These are phyloP conservation scores for Xanthia icteritia DNA, from an alignment of 2,888 invertebrate species.

Conservation along the genomic window DNA sequence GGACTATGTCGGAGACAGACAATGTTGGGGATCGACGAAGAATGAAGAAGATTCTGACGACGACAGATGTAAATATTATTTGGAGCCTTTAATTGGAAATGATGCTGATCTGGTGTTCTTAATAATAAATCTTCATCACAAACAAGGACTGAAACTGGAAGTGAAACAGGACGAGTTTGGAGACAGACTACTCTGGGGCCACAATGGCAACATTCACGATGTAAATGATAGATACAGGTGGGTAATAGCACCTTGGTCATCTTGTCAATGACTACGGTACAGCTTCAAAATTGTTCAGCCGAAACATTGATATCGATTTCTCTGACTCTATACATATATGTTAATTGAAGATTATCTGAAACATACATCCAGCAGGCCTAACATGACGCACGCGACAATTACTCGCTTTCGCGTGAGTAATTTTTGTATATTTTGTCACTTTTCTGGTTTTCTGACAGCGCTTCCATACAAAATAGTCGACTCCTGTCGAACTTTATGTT, in stretches of 20 bases:
- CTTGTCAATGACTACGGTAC: neutral
- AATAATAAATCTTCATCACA: constrained; percentile 64
- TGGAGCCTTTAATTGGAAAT: constrained; percentile 61
- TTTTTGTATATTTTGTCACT: too few species aligned
- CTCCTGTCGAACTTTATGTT: too few species aligned
- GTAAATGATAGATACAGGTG: constrained; percentile 18
- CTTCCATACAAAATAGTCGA: too few species aligned
- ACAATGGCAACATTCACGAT: constrained; percentile 31
- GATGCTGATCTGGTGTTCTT: constrained; percentile 63
- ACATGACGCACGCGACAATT: too few species aligned
- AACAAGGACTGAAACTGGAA: constrained; percentile 66
- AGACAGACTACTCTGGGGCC: constrained; percentile 63
- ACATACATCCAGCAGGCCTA: neutral
- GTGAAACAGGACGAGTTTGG: constrained; percentile 37
- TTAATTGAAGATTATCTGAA: neutral
- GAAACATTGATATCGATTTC: neutral
- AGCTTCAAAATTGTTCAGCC: neutral
- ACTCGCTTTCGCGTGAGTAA: too few species aligned
- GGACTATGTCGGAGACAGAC: constrained; percentile 60
- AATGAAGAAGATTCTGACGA: constrained; percentile 34
- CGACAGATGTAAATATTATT: constrained; percentile 60
- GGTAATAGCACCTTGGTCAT: constrained; percentile 20
- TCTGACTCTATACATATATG: neutral
- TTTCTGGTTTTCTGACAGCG: too few species aligned
- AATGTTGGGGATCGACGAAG: constrained; percentile 60